Evolutionary conservation across 2,888 invertebrate species (phyloP).

Genomic region (Apodemia zela): DNA sequence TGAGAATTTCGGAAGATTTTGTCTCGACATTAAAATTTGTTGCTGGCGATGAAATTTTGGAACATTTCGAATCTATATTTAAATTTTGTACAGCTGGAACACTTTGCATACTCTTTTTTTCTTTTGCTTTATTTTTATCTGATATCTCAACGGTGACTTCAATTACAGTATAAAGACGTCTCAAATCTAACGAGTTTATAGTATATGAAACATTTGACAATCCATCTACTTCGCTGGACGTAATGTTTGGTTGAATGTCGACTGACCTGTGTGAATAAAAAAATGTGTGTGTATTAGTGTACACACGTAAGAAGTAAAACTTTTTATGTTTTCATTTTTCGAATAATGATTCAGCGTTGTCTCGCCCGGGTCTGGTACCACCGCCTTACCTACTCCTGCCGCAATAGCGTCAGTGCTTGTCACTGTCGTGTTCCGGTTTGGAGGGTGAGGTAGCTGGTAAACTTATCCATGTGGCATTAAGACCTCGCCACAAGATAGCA

Average conservation of each 20-base stretch:
- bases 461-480: no score
- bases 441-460: no score
- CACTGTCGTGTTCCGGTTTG: no score
- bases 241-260: neutral
- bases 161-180: neutral
- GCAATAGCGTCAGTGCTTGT: no score
- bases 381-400: no score
- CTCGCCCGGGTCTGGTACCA: no score
- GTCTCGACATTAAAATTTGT: neutral
- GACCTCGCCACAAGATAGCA: no score
- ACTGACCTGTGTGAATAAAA: neutral
- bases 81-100: neutral
- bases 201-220: conserved; percentile 1
- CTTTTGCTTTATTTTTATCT: neutral
- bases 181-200: neutral
- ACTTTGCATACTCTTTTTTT: neutral
- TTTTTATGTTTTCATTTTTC: no score
- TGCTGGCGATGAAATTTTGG: neutral
- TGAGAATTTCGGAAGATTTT: neutral
- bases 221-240: neutral
- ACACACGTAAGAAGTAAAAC: no score
- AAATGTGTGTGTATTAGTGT: no score
- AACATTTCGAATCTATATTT: neutral
- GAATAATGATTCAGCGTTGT: no score
- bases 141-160: neutral